Conservation (phyloP, 2,797 vertebrate genomes). For the Enteromius treurensis region DNA sequence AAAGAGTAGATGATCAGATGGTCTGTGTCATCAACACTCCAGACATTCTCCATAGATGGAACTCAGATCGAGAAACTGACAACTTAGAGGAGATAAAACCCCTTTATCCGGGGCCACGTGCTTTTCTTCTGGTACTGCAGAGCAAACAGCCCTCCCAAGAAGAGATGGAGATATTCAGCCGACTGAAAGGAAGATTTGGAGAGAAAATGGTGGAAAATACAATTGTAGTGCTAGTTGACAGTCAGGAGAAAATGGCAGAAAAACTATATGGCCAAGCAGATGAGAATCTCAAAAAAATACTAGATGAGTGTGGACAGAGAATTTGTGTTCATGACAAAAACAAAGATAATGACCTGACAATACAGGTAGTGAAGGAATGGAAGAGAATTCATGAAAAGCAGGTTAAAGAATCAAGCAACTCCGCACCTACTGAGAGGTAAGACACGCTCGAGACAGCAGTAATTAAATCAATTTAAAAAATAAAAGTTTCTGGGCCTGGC, state of each 20-base stretch:
- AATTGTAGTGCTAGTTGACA: conserved; percentile 1
- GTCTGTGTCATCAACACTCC: conserved; percentile 40
- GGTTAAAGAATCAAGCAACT: neutral
- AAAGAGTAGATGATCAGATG: neutral
- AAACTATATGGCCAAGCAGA: neutral
- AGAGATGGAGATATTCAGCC: neutral
- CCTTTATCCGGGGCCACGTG: neutral
- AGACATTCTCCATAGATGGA: neutral
- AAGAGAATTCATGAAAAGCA: neutral
- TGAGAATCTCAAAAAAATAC: neutral
- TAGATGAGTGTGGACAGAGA: conserved; percentile 27
- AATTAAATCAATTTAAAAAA: neutral
- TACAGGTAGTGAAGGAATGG: neutral
- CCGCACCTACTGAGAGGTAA: neutral
- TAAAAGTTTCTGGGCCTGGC: too few species aligned
- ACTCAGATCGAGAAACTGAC: neutral
- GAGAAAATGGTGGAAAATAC: conserved; percentile 6
- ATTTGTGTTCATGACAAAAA: neutral
- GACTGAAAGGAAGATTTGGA: conserved; percentile 20
- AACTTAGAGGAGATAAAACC: neutral
- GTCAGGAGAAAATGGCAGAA: neutral
- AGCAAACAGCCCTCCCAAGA: neutral
- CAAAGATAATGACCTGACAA: neutral
- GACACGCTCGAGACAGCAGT: neutral
- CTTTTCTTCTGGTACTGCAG: conserved; percentile 33